These are phyloP conservation scores for Crocuta crocuta DNA, from an alignment of 2,113 vertebrate species.

Conservation along the genomic window DNA sequence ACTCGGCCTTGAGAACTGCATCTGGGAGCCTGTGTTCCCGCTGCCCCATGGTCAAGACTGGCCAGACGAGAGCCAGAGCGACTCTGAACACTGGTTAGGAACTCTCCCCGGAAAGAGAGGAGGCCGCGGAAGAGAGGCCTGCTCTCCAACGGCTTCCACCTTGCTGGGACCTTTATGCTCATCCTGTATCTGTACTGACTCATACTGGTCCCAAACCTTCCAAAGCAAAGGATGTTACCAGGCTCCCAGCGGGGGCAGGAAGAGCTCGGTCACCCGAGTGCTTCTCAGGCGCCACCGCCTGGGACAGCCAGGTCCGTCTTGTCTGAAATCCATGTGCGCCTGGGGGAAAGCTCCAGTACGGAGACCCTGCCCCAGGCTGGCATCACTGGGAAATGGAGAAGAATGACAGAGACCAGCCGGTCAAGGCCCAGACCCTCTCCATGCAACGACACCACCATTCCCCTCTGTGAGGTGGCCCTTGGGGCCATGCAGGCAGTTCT, in stretches of 20 bases:
- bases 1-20: too few relatives aligned
- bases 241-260: background rate
- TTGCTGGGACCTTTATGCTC: accelerated
- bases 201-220: accelerated
- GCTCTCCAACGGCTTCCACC: background rate
- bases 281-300: accelerated
- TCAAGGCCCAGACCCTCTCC: background rate
- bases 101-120: accelerated
- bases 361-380: background rate
- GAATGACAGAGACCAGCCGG: background rate
- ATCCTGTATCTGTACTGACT: accelerated
- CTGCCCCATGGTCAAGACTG: background rate
- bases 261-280: accelerated
- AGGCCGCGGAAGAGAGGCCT: accelerated
- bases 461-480: accelerated
- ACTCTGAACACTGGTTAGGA: accelerated
- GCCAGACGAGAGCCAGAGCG: background rate
- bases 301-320: background rate
- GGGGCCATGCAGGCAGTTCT: background rate
- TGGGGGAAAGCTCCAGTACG: accelerated
- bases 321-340: accelerated
- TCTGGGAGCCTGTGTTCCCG: background rate
- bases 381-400: accelerated
- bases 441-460: accelerated
- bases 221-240: accelerated